phyloP scores from a whole-genome alignment of 2,113 vertebrate genomes.

The Gambusia affinis region DNA sequence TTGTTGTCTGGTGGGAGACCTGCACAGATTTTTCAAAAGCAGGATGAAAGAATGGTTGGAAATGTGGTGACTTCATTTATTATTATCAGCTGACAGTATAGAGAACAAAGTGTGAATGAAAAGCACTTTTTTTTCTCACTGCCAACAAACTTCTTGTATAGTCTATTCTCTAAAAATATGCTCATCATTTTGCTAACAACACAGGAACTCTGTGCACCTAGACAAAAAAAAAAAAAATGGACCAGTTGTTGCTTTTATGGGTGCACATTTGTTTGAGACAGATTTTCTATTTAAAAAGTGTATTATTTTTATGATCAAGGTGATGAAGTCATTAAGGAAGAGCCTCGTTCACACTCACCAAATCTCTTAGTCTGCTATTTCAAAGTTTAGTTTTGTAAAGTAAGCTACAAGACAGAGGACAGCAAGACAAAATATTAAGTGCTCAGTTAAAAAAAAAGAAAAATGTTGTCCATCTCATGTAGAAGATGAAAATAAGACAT shows the following conservation, averaged over 20 bases:
- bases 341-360: too few species aligned
- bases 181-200: conserved; percentile 20
- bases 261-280: background rate
- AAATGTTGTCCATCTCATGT: too few species aligned
- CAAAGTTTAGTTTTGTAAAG: too few species aligned
- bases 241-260: conserved; percentile 1
- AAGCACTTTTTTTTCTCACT: conserved; percentile 28
- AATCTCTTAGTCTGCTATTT: too few species aligned
- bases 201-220: background rate
- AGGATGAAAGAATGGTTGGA: conserved; percentile 40
- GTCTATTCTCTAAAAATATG: conserved; percentile 15
- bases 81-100: conserved; percentile 31
- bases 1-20: conserved; percentile 51
- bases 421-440: too few species aligned
- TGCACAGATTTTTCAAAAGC: conserved; percentile 44
- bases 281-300: background rate
- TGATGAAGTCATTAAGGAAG: too few species aligned
- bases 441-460: too few species aligned
- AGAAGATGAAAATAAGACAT: too few species aligned
- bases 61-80: conserved; percentile 26
- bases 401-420: too few species aligned
- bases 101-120: conserved; percentile 35
- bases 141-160: conserved; percentile 1
- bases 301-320: too few species aligned
- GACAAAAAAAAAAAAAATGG: background rate